Evolutionary conservation across 2,888 invertebrate species (phyloP).

Genomic region (Empis stercorea): DNA sequence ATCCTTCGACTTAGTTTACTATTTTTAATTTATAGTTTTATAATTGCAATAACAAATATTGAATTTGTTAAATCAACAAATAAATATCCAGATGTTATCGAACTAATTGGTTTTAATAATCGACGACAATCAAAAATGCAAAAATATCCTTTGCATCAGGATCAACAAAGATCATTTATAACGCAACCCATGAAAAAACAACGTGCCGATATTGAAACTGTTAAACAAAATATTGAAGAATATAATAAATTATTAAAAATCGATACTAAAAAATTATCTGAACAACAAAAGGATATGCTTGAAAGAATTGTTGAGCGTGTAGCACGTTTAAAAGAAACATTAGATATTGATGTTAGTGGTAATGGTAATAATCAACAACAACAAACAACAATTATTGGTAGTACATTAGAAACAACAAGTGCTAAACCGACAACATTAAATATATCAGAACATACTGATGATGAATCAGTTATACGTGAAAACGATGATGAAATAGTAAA

Average conservation of each 20-base stretch:
- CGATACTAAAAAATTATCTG: slow-evolving; percentile 32
- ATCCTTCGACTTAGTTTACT: background rate
- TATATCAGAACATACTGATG: background rate
- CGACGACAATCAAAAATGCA: slow-evolving; percentile 17
- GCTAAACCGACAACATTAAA: slow-evolving; percentile 9
- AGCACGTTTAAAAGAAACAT: slow-evolving; percentile 31
- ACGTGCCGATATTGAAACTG: slow-evolving; percentile 33
- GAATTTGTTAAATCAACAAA: slow-evolving; percentile 7
- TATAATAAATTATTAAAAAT: slow-evolving; percentile 31
- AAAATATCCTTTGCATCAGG: background rate
- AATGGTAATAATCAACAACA: slow-evolving; percentile 18
- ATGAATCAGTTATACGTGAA: background rate
- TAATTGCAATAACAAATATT: background rate
- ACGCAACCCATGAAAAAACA: slow-evolving; percentile 20
- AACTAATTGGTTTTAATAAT: slow-evolving; percentile 32
- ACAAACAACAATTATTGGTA: slow-evolving; percentile 15
- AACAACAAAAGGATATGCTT: slow-evolving; percentile 34
- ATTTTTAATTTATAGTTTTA: background rate
- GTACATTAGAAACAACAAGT: slow-evolving; percentile 6
- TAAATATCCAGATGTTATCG: slow-evolving; percentile 34
- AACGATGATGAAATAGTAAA: background rate
- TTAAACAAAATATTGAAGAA: slow-evolving; percentile 32
- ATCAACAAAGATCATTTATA: background rate
- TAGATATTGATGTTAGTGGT: slow-evolving; percentile 24
- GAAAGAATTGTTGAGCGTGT: slow-evolving; percentile 35